These are phyloP conservation scores for Myodes glareolus DNA, from an alignment of 2,113 vertebrate genomes.

Conservation along the genomic window DNA sequence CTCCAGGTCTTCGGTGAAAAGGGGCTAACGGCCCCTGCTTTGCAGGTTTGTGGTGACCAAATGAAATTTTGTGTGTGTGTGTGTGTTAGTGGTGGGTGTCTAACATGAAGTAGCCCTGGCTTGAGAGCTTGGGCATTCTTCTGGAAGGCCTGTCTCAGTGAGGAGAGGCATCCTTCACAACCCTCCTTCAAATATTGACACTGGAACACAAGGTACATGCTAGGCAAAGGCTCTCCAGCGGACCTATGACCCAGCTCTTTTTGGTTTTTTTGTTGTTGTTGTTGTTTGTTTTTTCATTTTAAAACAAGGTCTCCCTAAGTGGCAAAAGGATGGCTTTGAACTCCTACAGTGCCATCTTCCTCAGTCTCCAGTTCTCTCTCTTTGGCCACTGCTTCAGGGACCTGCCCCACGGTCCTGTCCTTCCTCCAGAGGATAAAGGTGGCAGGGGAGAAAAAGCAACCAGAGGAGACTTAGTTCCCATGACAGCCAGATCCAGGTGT, in stretches of 20 bases:
- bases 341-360: not conserved
- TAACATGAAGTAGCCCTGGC: too few species aligned
- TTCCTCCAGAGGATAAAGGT: not conserved
- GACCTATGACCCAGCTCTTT: not conserved
- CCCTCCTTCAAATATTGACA: not conserved
- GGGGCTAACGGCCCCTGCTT: not conserved
- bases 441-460: conserved; percentile 41
- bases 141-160: not conserved
- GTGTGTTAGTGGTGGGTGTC: too few species aligned
- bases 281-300: too few species aligned
- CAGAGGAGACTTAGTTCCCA: conserved; percentile 59
- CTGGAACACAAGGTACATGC: not conserved
- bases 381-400: not conserved
- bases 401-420: not conserved
- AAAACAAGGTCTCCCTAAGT: not conserved
- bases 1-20: not conserved
- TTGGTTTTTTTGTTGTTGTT: too few species aligned
- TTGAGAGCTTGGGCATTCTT: not conserved
- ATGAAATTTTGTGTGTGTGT: not conserved
- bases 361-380: not conserved
- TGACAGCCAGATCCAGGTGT: conserved; percentile 68
- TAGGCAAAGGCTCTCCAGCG: not conserved
- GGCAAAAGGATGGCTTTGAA: not conserved
- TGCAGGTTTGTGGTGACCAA: not conserved
- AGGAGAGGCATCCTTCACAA: not conserved